Conservation (phyloP, 2,113 vertebrate genomes). For the Aptenodytes forsteri region DNA sequence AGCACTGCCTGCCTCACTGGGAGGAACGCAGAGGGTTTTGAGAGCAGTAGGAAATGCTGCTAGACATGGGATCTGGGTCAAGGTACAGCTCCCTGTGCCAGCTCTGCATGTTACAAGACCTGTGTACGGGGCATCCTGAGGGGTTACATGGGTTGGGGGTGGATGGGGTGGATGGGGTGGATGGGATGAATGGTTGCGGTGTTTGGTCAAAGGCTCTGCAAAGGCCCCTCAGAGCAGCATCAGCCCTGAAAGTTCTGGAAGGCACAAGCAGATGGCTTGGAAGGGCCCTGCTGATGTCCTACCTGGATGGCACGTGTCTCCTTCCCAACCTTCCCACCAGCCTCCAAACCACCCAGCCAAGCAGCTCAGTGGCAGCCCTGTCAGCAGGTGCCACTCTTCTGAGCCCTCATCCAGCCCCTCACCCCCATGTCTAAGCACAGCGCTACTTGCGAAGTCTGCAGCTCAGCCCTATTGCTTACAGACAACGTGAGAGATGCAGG, state of each 20-base stretch:
- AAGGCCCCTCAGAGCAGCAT: background rate
- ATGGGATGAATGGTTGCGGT: background rate
- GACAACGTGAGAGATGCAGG: too few species aligned
- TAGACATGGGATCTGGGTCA: fast-evolving
- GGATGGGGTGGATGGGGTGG: too few species aligned
- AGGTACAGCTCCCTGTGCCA: background rate
- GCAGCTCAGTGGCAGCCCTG: background rate
- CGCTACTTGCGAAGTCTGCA: background rate
- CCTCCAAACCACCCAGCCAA: background rate
- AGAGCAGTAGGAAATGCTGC: background rate
- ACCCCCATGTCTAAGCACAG: background rate
- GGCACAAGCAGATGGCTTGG: background rate
- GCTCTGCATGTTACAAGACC: background rate
- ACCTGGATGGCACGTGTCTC: too few species aligned
- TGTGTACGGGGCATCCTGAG: fast-evolving
- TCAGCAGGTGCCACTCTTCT: background rate
- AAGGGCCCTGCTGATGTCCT: background rate
- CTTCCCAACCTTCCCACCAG: background rate
- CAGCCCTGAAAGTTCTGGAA: background rate
- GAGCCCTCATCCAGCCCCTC: background rate
- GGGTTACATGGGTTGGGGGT: background rate
- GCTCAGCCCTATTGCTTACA: background rate
- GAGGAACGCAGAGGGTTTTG: background rate
- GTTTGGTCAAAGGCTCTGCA: background rate
- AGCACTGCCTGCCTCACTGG: background rate